A percentile compares a stretch with the other conserved stretches of the same genome.
Evolutionary conservation across 35 echinoderm and acorn worm genomes (phyloP).

Genomic region (Stichopus chloronotus): DNA sequence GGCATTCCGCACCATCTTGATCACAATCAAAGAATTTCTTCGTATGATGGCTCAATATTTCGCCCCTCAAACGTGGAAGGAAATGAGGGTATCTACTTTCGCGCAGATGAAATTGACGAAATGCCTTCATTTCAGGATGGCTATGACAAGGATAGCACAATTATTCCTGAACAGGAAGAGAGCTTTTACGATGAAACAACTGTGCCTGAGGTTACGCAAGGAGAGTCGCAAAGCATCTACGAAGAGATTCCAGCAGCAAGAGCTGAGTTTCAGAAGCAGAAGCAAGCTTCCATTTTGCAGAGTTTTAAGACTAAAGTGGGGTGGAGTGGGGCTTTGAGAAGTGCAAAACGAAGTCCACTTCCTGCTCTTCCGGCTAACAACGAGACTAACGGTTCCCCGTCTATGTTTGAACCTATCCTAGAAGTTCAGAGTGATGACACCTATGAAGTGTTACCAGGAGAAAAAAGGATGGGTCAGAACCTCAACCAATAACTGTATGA

Average conservation of each 20-base stretch:
- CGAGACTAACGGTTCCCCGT: not conserved
- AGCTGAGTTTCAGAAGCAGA: not conserved
- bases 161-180: not conserved
- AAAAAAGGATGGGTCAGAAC: too few relatives aligned
- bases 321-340: not conserved
- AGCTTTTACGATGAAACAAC: not conserved
- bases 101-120: not conserved
- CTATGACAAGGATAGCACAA: not conserved
- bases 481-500: too few relatives aligned
- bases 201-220: not conserved
- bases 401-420: not conserved
- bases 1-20: not conserved
- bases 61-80: not conserved
- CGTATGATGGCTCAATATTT: not conserved
- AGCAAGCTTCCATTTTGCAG: not conserved
- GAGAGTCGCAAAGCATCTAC: conserved; percentile 3
- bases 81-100: not conserved
- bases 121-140: not conserved
- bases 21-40: not conserved
- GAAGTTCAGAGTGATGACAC: not conserved
- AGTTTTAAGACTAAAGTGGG: not conserved
- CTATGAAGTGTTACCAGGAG: not conserved
- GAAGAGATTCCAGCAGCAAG: conserved; percentile 2
- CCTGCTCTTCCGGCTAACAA: not conserved
- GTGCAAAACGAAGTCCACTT: not conserved